Evolutionary conservation across 2,797 vertebrate genomes (phyloP), one percentile per base, ranked within the genome.

Genomic region (Eupleurogrammus muticus): DNA sequence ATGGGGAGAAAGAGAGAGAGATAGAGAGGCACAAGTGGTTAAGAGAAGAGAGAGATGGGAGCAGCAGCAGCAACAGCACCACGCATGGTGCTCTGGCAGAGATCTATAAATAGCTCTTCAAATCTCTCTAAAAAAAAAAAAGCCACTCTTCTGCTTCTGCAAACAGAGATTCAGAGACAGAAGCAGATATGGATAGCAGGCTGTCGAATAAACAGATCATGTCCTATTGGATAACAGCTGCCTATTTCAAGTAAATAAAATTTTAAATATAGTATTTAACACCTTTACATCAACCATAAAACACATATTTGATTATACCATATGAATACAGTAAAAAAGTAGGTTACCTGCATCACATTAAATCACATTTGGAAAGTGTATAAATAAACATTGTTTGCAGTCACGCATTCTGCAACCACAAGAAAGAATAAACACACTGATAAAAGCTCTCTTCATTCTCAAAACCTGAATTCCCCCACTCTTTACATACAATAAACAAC

Each of bases 91-190:
- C 90, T 93, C 81, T 92, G 93, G 94, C 93, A 91, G 72, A 90
- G 55, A 80, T 83, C 94, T 96, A 96, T 95, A 97, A 97, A 97
- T 96, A 97, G 96, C 94, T 83, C 87, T 92, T 94, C 88, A 93
- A 94, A 93, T 94, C 93, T 93, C 92, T 87, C 90, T 92, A 91
- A 89, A 92, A 93, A 92, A 91, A 89, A 92, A 93, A 92, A 92
- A 91, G 83, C 68, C 87, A 90, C 90, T 90, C 84, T 92, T 89
- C 89, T 90, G 80, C 83, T 90, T 84, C 92, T 93, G 91, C 90
- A 93, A 89, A 92, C 83, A 87, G 65, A 82, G 72, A 89, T 89
- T 87, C 89, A 88, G 80, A 88, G 70, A 84, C 80, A 85, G 81
- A 81, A 84, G 74, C 82, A 85, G 86, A 90, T 81, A 86, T 78